Conservation (phyloP, 2,797 vertebrate genomes). For the Geotria australis region DNA sequence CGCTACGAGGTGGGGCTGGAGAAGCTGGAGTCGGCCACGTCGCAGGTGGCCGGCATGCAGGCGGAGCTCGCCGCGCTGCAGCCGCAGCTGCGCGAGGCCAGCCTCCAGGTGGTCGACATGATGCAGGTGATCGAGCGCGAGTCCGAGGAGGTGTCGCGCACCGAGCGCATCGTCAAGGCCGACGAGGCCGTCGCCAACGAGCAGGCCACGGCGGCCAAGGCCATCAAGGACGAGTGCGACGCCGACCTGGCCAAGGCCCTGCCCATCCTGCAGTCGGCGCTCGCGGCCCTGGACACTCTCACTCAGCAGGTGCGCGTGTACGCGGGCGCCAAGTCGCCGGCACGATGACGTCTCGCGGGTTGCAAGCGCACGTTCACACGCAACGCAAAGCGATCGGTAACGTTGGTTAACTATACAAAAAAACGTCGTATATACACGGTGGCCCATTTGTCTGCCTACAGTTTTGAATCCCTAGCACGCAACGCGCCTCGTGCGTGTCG, state of each 20-base stretch:
- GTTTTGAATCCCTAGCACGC: no score
- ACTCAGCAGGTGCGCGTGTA: constrained; percentile 24
- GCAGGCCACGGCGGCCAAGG: constrained; percentile 50
- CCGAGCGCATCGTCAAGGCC: constrained; percentile 38
- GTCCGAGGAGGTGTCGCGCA: constrained; percentile 43
- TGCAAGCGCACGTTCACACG: no score
- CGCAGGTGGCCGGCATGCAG: constrained; percentile 49
- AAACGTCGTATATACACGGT: no score
- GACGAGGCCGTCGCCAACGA: constrained; percentile 41
- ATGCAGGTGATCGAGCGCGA: constrained; percentile 42
- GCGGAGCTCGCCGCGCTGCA: constrained; percentile 40
- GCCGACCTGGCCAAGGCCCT: constrained; percentile 41
- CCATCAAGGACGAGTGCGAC: constrained; percentile 67
- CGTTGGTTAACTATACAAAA: no score
- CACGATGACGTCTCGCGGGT: no score
- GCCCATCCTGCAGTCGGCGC: constrained; percentile 37
- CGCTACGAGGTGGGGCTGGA: constrained; percentile 52
- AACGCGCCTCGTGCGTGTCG: no score
- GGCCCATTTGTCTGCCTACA: no score
- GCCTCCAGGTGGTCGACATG: constrained; percentile 43
- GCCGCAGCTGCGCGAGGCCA: constrained; percentile 35
- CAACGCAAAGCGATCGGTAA: no score
- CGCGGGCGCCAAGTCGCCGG: no score
- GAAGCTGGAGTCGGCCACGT: constrained; percentile 38
- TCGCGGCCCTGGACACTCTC: constrained; percentile 40